Percentiles rank a stretch among this genome's conserved stretches.
Evolutionary conservation across 2,797 vertebrate genomes (phyloP).

Genomic region (Anguilla obscura): DNA sequence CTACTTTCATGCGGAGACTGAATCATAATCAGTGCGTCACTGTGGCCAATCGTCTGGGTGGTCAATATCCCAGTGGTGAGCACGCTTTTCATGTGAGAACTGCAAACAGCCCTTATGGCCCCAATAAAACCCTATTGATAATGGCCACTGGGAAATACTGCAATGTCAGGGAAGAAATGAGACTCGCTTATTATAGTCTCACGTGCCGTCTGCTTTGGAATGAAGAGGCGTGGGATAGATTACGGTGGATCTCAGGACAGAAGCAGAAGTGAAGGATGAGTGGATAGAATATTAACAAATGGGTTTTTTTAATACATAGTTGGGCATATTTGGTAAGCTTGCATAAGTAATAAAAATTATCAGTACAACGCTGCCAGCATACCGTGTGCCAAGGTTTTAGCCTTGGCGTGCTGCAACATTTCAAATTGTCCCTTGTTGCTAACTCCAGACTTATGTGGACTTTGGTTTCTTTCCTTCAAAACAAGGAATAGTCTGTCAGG

Average conservation of each 20-base stretch:
- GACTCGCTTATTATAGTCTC: constrained; percentile 12
- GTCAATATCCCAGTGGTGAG: constrained; percentile 53
- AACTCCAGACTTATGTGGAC: background rate
- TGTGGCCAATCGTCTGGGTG: constrained; percentile 37
- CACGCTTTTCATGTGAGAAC: constrained; percentile 42
- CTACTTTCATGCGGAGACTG: constrained; percentile 46
- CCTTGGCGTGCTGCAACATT: background rate
- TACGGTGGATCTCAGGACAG: background rate
- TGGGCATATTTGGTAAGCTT: background rate
- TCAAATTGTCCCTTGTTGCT: background rate
- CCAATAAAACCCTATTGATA: constrained; percentile 14
- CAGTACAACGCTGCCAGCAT: too few relatives aligned
- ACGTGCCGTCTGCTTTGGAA: constrained; percentile 35
- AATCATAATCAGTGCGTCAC: constrained; percentile 53
- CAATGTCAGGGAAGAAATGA: constrained; percentile 7
- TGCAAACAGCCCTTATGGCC: constrained; percentile 32
- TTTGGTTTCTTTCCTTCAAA: background rate
- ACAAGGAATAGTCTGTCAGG: background rate
- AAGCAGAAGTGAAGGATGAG: background rate
- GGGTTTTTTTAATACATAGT: background rate
- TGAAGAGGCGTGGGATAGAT: background rate
- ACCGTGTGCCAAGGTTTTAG: background rate
- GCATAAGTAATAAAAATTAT: background rate
- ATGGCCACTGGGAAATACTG: constrained; percentile 23
- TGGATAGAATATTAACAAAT: background rate